phyloP scores from a whole-genome alignment of 2,888 invertebrate species.

The Tiliacea aurago region DNA sequence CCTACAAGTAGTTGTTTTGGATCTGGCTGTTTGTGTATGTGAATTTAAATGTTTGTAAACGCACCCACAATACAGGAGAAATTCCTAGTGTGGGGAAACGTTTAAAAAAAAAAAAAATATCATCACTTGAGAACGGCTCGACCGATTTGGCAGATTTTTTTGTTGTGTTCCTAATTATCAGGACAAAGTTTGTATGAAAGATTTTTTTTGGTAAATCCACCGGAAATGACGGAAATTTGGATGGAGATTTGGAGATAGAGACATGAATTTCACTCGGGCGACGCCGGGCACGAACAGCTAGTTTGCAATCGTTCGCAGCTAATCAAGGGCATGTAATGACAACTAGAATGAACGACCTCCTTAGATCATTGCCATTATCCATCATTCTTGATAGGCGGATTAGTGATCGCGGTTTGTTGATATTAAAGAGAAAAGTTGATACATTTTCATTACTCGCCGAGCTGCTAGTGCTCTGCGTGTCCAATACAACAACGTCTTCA shows the following conservation, averaged over 20 bases:
- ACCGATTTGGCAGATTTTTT: not conserved
- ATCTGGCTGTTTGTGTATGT: too few species aligned
- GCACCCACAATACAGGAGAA: too few species aligned
- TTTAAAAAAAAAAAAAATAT: too few species aligned
- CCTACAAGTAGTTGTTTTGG: too few species aligned
- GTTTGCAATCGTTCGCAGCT: not conserved
- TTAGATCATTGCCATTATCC: not conserved
- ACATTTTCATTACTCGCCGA: not conserved
- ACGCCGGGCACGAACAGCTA: too few species aligned
- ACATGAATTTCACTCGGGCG: not conserved
- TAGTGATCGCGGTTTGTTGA: not conserved
- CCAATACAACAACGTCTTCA: too few species aligned
- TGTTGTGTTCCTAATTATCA: not conserved
- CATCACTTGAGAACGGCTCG: not conserved
- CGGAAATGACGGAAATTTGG: not conserved
- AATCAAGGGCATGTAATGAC: not conserved
- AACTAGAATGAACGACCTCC: not conserved
- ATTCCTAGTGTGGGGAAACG: too few species aligned
- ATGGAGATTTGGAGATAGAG: not conserved
- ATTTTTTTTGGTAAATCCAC: accelerated
- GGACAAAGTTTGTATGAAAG: not conserved
- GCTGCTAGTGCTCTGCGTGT: too few species aligned
- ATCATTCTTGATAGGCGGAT: not conserved
- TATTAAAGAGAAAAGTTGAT: not conserved
- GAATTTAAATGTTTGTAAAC: too few species aligned